Percentiles rank a stretch among this genome's conserved stretches.
phyloP scores from a whole-genome alignment of 2,113 vertebrate species.

The Cyphomyrus plagiostoma region DNA sequence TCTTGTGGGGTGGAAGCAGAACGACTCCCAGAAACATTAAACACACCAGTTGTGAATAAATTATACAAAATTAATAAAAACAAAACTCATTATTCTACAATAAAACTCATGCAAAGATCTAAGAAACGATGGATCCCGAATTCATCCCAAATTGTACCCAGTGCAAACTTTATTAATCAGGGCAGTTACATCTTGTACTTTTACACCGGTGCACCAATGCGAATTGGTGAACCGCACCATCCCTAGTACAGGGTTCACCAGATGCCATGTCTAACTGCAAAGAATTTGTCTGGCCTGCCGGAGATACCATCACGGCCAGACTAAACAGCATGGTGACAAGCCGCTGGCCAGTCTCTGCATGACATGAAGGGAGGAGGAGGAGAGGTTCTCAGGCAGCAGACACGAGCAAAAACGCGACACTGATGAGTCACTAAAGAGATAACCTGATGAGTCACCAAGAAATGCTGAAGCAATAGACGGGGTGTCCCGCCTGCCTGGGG shows the following conservation, averaged over 20 bases:
- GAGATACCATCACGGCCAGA: background rate
- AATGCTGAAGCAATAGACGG: background rate
- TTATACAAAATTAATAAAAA: background rate
- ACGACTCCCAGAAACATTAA: background rate
- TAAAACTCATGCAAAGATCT: background rate
- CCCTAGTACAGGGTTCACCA: background rate
- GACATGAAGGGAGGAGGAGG: background rate
- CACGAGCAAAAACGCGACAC: background rate
- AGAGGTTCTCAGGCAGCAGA: background rate
- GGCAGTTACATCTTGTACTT: background rate
- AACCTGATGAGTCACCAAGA: slow-evolving; percentile 4
- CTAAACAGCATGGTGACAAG: background rate
- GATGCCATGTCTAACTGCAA: background rate
- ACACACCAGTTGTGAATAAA: background rate
- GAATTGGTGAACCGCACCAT: background rate
- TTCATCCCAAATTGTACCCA: background rate
- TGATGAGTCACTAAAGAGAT: background rate
- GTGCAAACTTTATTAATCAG: background rate
- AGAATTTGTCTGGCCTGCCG: background rate
- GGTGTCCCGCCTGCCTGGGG: background rate
- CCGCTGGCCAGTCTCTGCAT: background rate
- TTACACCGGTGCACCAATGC: background rate
- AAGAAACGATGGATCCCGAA: background rate
- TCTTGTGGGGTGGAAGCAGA: background rate
- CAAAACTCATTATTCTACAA: background rate